Percentiles rank a stretch among this genome's conserved stretches.
Conservation (phyloP, 2,797 vertebrate genomes). For the Rhadinocentrus ornatus region DNA sequence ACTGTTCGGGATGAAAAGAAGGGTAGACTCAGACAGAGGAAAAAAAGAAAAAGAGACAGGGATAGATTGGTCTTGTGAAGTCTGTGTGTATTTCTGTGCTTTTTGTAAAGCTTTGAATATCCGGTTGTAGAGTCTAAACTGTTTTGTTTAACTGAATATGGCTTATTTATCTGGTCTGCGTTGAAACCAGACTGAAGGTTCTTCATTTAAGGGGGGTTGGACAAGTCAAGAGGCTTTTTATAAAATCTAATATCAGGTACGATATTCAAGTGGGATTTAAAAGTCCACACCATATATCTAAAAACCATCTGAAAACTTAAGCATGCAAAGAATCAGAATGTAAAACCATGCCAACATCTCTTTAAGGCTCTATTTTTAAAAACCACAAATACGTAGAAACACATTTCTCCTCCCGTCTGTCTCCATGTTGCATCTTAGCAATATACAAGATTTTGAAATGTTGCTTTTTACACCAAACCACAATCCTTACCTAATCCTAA, state of each 20-base stretch:
- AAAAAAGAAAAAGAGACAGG: conserved; percentile 10
- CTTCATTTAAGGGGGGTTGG: conserved; percentile 2
- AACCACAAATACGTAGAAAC: neutral
- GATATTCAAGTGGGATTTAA: conserved; percentile 5
- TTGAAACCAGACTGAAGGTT: conserved; percentile 9
- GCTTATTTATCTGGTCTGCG: conserved; percentile 29
- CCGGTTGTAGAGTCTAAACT: conserved; percentile 10
- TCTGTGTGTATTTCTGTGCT: conserved; percentile 4
- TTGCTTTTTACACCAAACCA: neutral
- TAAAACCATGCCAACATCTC: neutral
- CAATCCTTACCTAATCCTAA: too few relatives aligned
- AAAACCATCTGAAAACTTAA: neutral
- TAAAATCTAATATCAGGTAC: neutral
- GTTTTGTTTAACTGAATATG: neutral
- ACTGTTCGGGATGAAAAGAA: conserved; percentile 38
- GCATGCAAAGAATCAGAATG: neutral
- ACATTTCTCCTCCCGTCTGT: neutral
- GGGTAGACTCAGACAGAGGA: conserved; percentile 2
- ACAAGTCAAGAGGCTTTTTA: neutral
- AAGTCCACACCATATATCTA: neutral
- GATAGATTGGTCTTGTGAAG: neutral
- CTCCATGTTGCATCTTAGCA: neutral
- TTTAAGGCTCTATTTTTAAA: neutral
- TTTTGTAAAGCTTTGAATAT: conserved; percentile 16
- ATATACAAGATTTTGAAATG: too few relatives aligned